Base-by-base conservation (phyloP, 2,113 vertebrate species). In the Sebastes schlegelii region DNA sequence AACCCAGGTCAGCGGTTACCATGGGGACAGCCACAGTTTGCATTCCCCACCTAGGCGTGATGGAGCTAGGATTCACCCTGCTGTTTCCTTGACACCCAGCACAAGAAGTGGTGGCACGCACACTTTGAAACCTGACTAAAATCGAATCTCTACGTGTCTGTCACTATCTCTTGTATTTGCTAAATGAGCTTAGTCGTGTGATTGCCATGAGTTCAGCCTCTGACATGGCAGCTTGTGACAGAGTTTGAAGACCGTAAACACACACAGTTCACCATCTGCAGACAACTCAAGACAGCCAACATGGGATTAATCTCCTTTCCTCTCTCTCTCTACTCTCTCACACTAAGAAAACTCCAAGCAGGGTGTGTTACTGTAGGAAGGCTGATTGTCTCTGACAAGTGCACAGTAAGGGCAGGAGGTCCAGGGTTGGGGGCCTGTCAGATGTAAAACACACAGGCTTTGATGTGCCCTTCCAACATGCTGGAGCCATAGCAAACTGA, bases 361-460 rank as follows among this genome's bases (percentile, higher is more conserved):
- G 79, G 65, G 74, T 70, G 87, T 64, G 82, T 87, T 82, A 48
- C 63, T 58, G 52, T 10, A 40, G 61, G 68, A 64, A 72, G 57
- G 48, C 74, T 89, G 89, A 93, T 92, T n/a, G 69, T 69, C 79
- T 91, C 73, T 67, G 92, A 92, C 93, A 92, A 76, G 88, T 89
- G 89, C 90, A 64, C 87, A 86, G 76, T 64, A 1, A 86, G 84
- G 83, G 83, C 86, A 86, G 77, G 72, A 81, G 80, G 73, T 82
- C 46, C 61, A 19, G 66, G 88, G 84, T 79, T 52, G 74, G 80
- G 76, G 74, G 77, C 74, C 79, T 79, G 87, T 91, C 85, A 78
- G 82, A 83, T 82, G 80, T 77, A 82, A 90, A 92, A 86, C 86
- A 87, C 88, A 84, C 84, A 87, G n/a, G 71, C 91, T 94, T 93